phyloP scores from a whole-genome alignment of 2,797 vertebrate genomes.

The Lagocephalus sceleratus region DNA sequence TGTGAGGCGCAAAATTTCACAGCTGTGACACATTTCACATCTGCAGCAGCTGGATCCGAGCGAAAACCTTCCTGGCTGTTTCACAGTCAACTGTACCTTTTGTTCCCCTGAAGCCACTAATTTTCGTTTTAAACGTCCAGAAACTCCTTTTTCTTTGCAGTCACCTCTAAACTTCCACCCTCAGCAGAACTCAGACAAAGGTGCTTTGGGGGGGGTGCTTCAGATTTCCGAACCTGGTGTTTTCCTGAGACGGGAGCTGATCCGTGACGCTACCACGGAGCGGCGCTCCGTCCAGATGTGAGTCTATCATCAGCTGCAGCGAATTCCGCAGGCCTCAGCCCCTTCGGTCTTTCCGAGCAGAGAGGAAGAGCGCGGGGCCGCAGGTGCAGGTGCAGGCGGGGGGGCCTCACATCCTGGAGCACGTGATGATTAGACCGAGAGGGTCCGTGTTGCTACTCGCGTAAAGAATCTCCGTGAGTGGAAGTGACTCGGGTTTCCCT shows the following conservation, averaged over 20 bases:
- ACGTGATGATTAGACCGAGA: slow-evolving; percentile 52
- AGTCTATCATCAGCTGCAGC: slow-evolving; percentile 66
- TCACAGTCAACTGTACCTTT: too few relatives aligned
- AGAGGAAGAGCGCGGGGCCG: slow-evolving; percentile 17
- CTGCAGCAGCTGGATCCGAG: too few relatives aligned
- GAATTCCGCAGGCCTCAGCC: slow-evolving; percentile 53
- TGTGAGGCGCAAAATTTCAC: background rate
- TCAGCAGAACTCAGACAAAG: background rate
- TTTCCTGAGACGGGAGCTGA: slow-evolving; percentile 34
- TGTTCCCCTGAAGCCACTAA: too few relatives aligned
- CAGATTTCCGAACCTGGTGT: slow-evolving; percentile 37
- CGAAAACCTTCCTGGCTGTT: too few relatives aligned
- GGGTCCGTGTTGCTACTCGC: slow-evolving; percentile 24
- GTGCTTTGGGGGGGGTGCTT: slow-evolving; percentile 11
- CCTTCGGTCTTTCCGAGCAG: slow-evolving; percentile 41
- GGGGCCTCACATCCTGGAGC: slow-evolving; percentile 42
- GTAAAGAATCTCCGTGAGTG: slow-evolving; percentile 24
- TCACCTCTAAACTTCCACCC: too few relatives aligned
- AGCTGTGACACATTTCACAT: too few relatives aligned
- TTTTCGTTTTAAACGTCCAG: too few relatives aligned
- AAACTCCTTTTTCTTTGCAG: too few relatives aligned
- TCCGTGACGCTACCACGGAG: slow-evolving; percentile 31
- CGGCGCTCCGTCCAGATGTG: slow-evolving; percentile 43
- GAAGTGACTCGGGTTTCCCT: slow-evolving; percentile 22
- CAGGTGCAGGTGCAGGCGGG: slow-evolving; percentile 73